phyloP scores from a whole-genome alignment of 2,797 vertebrate species.

The Myripristis jacobus region DNA sequence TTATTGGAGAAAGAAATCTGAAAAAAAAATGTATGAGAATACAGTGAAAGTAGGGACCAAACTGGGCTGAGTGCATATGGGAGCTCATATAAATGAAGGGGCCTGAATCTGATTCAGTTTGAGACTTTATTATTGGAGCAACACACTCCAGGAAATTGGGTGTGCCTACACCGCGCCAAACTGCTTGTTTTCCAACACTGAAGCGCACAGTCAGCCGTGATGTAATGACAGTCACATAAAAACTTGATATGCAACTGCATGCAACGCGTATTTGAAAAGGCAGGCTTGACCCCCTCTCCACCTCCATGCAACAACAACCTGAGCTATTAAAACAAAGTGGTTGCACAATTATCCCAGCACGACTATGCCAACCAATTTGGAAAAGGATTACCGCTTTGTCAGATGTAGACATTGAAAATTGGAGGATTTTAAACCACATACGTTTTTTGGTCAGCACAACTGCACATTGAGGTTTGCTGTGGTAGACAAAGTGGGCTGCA shows the following conservation, averaged over 20 bases:
- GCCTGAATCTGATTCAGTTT: constrained; percentile 39
- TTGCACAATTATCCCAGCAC: constrained; percentile 72
- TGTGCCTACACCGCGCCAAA: constrained; percentile 34
- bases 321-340: constrained; percentile 63
- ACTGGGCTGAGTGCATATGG: neutral
- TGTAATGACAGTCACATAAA: constrained; percentile 57
- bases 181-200: constrained; percentile 61
- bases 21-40: neutral
- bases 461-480: constrained; percentile 59
- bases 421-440: constrained; percentile 62
- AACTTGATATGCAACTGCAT: constrained; percentile 56
- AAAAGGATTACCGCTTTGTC: constrained; percentile 59
- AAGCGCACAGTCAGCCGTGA: constrained; percentile 44
- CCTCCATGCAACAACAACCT: constrained; percentile 59
- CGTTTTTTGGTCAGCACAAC: constrained; percentile 59
- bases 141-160: constrained; percentile 54
- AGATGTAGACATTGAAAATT: constrained; percentile 55
- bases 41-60: neutral
- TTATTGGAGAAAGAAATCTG: neutral
- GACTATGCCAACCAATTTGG: constrained; percentile 52
- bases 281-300: constrained; percentile 25
- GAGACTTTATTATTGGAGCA: constrained; percentile 40
- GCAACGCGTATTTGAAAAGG: constrained; percentile 39
- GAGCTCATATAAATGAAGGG: constrained; percentile 18
- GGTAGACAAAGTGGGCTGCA: constrained; percentile 52